Evolutionary conservation across 2,113 vertebrate species (phyloP).

Genomic region (Empidonax alnorum): DNA sequence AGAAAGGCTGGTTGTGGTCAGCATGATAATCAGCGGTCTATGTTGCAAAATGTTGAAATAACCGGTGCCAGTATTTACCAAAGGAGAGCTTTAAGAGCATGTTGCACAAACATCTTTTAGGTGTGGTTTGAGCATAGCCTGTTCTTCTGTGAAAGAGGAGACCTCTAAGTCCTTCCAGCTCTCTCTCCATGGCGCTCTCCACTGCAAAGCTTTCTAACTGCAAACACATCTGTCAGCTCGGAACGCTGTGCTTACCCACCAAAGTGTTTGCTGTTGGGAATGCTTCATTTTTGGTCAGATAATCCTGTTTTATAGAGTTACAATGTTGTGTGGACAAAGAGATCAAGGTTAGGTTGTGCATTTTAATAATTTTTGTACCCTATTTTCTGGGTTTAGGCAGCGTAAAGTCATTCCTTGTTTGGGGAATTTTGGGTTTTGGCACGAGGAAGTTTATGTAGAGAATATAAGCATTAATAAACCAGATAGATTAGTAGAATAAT

Average conservation of each 20-base stretch:
- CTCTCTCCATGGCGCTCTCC: background rate
- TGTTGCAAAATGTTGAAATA: background rate
- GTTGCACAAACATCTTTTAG: background rate
- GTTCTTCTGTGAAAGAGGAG: background rate
- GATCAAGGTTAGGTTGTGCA: background rate
- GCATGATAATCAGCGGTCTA: accelerated
- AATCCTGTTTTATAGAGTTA: background rate
- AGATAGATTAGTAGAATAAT: background rate
- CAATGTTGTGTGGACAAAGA: background rate
- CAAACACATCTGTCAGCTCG: background rate
- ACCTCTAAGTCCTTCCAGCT: background rate
- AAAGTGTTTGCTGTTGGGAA: background rate
- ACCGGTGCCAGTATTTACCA: background rate
- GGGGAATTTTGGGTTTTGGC: background rate
- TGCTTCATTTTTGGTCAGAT: background rate
- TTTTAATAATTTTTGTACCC: background rate
- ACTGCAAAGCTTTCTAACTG: background rate
- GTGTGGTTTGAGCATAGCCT: background rate
- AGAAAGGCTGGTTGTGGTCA: background rate
- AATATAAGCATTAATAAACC: background rate
- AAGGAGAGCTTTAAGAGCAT: background rate
- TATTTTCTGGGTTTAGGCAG: background rate
- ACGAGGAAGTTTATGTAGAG: background rate
- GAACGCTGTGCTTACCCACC: background rate
- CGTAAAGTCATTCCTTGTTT: background rate